Percentiles rank a stretch among this genome's conserved stretches.
Conservation (phyloP, 1,140 invertebrate genomes). For the Dendroctonus valens region DNA sequence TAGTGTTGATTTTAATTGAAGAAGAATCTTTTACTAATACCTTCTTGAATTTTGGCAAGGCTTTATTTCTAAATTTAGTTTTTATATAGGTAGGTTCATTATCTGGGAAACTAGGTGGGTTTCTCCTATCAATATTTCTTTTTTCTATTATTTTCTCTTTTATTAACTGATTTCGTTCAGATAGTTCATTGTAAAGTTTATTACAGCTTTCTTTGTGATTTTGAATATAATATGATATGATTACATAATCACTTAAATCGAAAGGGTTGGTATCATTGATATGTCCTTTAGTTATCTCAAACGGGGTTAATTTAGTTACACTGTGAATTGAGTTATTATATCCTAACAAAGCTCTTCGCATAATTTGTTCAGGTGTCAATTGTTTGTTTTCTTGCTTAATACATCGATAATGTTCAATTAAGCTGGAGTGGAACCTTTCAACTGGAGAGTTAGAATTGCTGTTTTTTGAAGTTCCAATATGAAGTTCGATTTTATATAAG, state of each 20-base stretch:
- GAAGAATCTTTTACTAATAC: no score
- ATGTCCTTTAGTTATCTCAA: conserved; percentile 24
- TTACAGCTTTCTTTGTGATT: conserved; percentile 5
- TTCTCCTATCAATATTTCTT: no score
- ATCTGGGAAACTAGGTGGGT: no score
- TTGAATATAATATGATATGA: conserved; percentile 2
- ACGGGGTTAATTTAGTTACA: conserved; percentile 27
- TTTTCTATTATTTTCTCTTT: no score
- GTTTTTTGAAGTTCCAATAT: conserved; percentile 21
- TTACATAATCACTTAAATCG: conserved; percentile 6
- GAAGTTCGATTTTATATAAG: no score
- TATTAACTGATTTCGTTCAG: no score
- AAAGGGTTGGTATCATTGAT: conserved; percentile 12
- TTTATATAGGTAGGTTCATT: no score
- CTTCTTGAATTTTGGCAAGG: no score
- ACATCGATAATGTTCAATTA: conserved; percentile 39
- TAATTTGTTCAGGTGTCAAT: conserved; percentile 16
- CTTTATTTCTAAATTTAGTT: no score
- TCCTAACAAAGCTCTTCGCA: conserved; percentile 23
- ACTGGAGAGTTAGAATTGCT: conserved; percentile 33
- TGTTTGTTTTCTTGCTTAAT: conserved; percentile 24
- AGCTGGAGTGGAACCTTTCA: conserved; percentile 36
- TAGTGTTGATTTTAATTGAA: no score
- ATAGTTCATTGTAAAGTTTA: background rate
- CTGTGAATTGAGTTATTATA: conserved; percentile 37